These are phyloP conservation scores for Mirounga angustirostris DNA, from an alignment of 2,113 vertebrate species.

Conservation along the genomic window DNA sequence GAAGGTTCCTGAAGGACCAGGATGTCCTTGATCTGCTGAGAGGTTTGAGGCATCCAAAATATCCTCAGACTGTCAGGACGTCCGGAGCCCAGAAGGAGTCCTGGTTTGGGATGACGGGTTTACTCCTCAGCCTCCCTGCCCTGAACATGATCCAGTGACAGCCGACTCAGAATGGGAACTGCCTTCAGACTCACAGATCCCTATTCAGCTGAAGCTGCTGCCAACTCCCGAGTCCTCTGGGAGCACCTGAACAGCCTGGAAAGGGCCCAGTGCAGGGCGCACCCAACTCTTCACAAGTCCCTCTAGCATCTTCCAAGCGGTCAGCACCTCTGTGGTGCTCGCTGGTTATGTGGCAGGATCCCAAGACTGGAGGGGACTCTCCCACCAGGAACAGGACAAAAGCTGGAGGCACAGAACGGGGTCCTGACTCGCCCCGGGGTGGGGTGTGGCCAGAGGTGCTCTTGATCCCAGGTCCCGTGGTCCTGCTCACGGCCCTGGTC, in stretches of 20 bases:
- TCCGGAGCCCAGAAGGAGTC: not conserved
- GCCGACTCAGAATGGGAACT: not conserved
- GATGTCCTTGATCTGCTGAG: conserved; percentile 29
- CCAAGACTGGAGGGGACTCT: not conserved
- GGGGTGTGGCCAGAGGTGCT: not conserved
- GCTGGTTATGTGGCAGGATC: not conserved
- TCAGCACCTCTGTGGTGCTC: too few relatives aligned
- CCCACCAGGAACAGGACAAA: not conserved
- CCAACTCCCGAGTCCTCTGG: not conserved
- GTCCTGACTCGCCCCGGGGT: not conserved
- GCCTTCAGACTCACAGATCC: not conserved
- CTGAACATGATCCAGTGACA: not conserved
- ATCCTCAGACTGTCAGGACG: not conserved
- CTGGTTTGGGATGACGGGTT: not conserved
- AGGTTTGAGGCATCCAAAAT: not conserved
- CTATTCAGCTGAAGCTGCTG: not conserved
- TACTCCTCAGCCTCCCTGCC: not conserved
- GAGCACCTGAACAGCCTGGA: not conserved
- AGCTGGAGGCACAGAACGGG: not conserved
- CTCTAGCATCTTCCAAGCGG: not conserved
- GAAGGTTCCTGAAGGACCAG: not conserved
- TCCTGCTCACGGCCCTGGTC: not conserved
- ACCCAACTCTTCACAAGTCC: not conserved
- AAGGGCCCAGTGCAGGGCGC: not conserved
- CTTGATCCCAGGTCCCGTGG: not conserved